Base-by-base conservation (phyloP, 1,140 invertebrate genomes). In the Ctenoplectra terminalis region DNA sequence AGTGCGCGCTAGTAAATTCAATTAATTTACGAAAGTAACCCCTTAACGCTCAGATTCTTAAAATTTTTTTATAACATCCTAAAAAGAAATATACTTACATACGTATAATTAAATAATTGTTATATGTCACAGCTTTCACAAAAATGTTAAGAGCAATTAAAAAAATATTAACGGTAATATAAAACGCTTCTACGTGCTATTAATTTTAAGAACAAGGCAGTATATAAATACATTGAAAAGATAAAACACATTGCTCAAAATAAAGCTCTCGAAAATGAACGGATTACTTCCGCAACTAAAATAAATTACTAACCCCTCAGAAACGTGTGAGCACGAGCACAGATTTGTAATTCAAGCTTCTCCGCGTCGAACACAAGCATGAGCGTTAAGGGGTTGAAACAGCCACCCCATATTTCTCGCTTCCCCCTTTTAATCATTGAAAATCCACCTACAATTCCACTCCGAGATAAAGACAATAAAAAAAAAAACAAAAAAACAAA, bases 1-100 rank as follows among this genome's bases (percentile, higher is more conserved):
- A 93, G 91, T 88, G 73, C 61, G 23, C 26, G 26, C 2, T 20
- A 13, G 6, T 40, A 26, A 7, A n/a, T n/a, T 31, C 2, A 69
- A 29, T 31, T 23, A 8, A 67, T n/a, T n/a, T n/a, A n/a, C n/a
- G n/a, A n/a, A n/a, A n/a, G n/a, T n/a, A n/a, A n/a, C n/a, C n/a
- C n/a, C n/a, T n/a, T n/a, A n/a, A n/a, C n/a, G n/a, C n/a, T n/a
- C n/a, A n/a, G n/a, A n/a, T n/a, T n/a, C n/a, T n/a, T n/a, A n/a
- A n/a, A n/a, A n/a, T n/a, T n/a, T n/a, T n/a, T n/a, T n/a, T n/a
- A n/a, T n/a, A n/a, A n/a, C n/a, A n/a, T n/a, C n/a, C n/a, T n/a
- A n/a, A n/a, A n/a, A n/a, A n/a, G n/a, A n/a, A n/a, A n/a, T n/a
- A n/a, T n/a, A n/a, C n/a, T n/a, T n/a, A n/a, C n/a, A n/a, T n/a